Percentiles rank a stretch among this genome's conserved stretches.
Evolutionary conservation across 2,888 invertebrate species (phyloP).

Genomic region (Drosophila subsilvestris): DNA sequence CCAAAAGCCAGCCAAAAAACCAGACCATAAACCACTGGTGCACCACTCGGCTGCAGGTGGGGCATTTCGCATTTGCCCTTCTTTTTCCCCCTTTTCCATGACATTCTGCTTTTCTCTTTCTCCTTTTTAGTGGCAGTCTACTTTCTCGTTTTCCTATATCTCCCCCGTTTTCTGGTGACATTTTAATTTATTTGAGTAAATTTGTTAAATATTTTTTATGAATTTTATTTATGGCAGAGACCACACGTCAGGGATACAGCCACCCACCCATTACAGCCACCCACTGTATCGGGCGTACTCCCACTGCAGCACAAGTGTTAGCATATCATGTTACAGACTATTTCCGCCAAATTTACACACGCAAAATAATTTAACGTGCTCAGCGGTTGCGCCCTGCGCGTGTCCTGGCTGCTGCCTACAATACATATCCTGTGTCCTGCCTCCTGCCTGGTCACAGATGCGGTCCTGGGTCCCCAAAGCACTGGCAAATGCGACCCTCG

Average conservation of each 20-base stretch:
- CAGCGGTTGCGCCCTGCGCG: conserved; percentile 30
- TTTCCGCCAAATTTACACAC: conserved; percentile 80
- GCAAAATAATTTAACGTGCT: conserved; percentile 76
- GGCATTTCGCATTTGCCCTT: conserved; percentile 20
- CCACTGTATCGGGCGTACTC: conserved; percentile 7
- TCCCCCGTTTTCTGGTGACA: conserved; percentile 28
- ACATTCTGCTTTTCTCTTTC: conserved; percentile 43
- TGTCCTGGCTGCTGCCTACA: conserved; percentile 10
- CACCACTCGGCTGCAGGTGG: background rate
- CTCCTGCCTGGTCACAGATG: conserved; percentile 48
- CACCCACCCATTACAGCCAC: conserved; percentile 3
- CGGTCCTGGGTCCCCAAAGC: conserved; percentile 58
- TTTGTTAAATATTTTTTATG: conserved; percentile 66
- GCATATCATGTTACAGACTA: conserved; percentile 80
- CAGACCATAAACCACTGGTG: conserved; percentile 8
- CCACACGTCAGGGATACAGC: conserved; percentile 11
- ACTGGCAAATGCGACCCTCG: conserved; percentile 18
- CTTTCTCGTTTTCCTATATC: conserved; percentile 27
- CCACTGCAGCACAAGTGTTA: conserved; percentile 69
- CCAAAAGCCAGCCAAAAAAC: background rate
- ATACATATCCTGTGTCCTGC: no score
- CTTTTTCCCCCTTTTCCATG: conserved; percentile 1
- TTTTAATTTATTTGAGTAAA: conserved; percentile 81
- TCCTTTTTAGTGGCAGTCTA: conserved; percentile 15
- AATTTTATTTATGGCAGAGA: conserved; percentile 71